phyloP scores from a whole-genome alignment of 2,113 vertebrate species.

The Bettongia penicillata region DNA sequence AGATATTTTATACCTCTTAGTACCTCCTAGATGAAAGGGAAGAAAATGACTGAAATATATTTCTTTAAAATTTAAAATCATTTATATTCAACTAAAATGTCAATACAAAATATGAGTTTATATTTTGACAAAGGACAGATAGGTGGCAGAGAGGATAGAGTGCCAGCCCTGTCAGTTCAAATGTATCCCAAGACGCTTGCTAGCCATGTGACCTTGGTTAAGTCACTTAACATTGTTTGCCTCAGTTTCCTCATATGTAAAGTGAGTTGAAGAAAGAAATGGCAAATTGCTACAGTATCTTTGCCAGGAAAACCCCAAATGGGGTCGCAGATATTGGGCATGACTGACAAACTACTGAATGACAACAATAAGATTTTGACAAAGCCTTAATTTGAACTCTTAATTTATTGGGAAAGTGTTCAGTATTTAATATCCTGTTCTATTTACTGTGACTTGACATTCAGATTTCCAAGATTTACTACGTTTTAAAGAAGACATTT shows the following conservation, averaged over 20 bases:
- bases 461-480: not conserved
- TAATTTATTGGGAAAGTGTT: not conserved
- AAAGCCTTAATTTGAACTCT: not conserved
- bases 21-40: not conserved
- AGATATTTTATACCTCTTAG: not conserved
- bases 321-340: not conserved
- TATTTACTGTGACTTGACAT: not conserved
- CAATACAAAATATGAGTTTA: not conserved
- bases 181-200: not conserved
- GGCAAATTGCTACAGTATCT: not conserved
- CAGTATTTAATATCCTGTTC: not conserved
- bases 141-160: not conserved
- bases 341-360: not conserved
- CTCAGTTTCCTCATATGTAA: not conserved
- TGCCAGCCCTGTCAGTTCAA: not conserved
- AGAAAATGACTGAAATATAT: not conserved
- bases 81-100: not conserved
- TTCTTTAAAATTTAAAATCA: not conserved
- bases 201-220: not conserved
- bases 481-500: constrained; percentile 30
- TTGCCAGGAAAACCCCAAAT: not conserved
- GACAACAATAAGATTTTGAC: not conserved
- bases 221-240: not conserved
- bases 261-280: not conserved
- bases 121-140: not conserved